Base-by-base conservation (phyloP, 2,797 vertebrate species). In the Scyliorhinus canicula region DNA sequence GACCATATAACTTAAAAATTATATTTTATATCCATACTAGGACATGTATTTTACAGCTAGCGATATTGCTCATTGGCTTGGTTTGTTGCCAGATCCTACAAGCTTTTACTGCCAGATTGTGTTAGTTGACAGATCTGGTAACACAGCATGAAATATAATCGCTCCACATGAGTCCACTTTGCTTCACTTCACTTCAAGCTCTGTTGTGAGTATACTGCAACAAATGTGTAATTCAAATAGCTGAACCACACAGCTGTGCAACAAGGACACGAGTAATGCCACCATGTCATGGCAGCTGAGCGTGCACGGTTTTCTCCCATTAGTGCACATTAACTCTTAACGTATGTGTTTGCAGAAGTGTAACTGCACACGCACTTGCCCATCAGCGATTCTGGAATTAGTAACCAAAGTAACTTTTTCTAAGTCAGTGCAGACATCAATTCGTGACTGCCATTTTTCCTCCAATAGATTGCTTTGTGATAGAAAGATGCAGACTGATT, bases 51-150 rank as follows among this genome's bases (percentile, higher is more conserved):
- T 94, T 50, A 74, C 47, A 94, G 40, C 28, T 74, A 35, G 11
- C 47, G 55, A 74, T 65, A 52, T 69, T 19, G 67, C 67, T 94
- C 21, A 28, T 69, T 94, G 47, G 16, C 65, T 44, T 94, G 67
- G 69, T 55, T 55, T 74, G 69, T 74, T 94, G 93, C 67, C 67
- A 71, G 67, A 71, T 71, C 31, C 35, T 31, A 74, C 11, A n/a
- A n/a, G 93, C 28, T 94, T 94, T 94, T 71, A 55, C 50, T 94
- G 93, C 67, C 93, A 94, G 65, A 94, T 94, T 94, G 93, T 71
- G 67, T 74, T 74, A 74, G 47, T 74, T 94, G 67, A 94, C 67
- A 60, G 67, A 94, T 94, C 47, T 94, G 67, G 93, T 94, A 50
- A 52, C 93, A 21, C 93, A 94, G 55, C 67, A n/a, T 94, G 93